A percentile compares a stretch with the other conserved stretches of the same genome.
Evolutionary conservation across 2,888 invertebrate species (phyloP).

Genomic region (Scotopteryx bipunctaria): DNA sequence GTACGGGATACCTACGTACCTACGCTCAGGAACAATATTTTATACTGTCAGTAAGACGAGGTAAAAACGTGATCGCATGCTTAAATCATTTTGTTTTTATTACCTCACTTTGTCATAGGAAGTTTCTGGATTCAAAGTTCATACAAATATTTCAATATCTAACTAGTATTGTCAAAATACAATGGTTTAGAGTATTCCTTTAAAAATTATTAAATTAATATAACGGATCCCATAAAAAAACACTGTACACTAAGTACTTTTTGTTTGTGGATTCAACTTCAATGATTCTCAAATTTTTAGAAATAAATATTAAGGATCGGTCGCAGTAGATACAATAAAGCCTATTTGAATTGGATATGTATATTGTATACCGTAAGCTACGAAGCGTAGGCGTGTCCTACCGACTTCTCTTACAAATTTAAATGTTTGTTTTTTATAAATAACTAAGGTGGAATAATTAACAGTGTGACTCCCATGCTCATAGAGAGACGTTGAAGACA

Average conservation of each 20-base stretch:
- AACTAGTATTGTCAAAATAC: conserved; percentile 13
- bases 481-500: conserved; percentile 40
- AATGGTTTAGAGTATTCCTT: conserved; percentile 4
- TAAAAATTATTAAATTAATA: conserved; percentile 12
- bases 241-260: no score
- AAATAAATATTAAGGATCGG: conserved; percentile 21
- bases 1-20: conserved; percentile 29
- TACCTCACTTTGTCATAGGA: conserved; percentile 7
- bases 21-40: conserved; percentile 30
- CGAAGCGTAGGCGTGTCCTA: conserved; percentile 51
- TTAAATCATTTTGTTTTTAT: conserved; percentile 18
- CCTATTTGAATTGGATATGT: conserved; percentile 67
- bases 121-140: conserved; percentile 6
- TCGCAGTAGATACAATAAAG: conserved; percentile 34
- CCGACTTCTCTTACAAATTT: conserved; percentile 50
- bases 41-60: conserved; percentile 30
- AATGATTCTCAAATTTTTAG: conserved; percentile 24
- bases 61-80: conserved; percentile 25
- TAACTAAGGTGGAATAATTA: conserved; percentile 49
- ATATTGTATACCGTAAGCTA: conserved; percentile 47
- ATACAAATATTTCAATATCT: conserved; percentile 9
- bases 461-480: conserved; percentile 37
- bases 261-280: conserved; percentile 11
- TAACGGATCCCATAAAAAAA: no score
- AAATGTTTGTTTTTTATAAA: conserved; percentile 53